These are phyloP conservation scores for Leptinotarsa haldemani DNA, from an alignment of 2,888 invertebrate genomes.

Conservation along the genomic window DNA sequence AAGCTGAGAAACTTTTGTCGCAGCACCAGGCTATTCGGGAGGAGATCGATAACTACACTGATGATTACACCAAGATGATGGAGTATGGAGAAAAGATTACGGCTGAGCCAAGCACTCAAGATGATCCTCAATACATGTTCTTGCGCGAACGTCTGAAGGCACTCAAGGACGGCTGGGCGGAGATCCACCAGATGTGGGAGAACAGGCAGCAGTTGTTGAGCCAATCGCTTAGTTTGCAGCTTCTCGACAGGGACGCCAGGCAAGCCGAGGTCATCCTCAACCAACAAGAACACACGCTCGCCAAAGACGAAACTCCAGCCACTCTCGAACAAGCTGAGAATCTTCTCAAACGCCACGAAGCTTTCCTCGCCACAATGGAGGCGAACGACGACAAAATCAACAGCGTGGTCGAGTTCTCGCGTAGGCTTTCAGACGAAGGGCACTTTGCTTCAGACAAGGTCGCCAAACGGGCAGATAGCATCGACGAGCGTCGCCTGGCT, in stretches of 20 bases:
- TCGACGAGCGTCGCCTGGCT: conserved; percentile 87
- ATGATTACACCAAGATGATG: conserved; percentile 98
- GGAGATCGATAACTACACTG: conserved; percentile 99
- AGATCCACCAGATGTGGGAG: conserved; percentile 99
- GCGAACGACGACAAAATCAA: conserved; percentile 99
- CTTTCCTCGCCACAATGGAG: conserved; percentile 99
- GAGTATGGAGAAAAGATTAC: conserved; percentile 97
- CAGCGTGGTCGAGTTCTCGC: conserved; percentile 93
- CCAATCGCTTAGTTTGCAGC: conserved; percentile 93
- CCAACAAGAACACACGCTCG: conserved; percentile 97
- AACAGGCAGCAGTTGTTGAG: conserved; percentile 94
- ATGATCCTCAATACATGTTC: conserved; percentile 99
- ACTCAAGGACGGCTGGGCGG: conserved; percentile 98
- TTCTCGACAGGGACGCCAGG: conserved; percentile 95
- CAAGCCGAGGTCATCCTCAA: conserved; percentile 97
- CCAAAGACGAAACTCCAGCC: conserved; percentile 94
- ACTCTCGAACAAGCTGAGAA: conserved; percentile 98
- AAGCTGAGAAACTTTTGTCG: conserved; percentile 95
- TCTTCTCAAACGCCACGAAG: conserved; percentile 96
- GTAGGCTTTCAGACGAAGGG: conserved; percentile 88
- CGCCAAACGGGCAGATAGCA: conserved; percentile 94
- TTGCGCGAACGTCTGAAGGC: conserved; percentile 97
- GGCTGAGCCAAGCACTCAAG: conserved; percentile 85
- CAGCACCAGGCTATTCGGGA: conserved; percentile 99
- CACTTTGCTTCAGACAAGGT: conserved; percentile 98